phyloP scores from a whole-genome alignment of 2,113 vertebrate species.

The Nansenia antarctica region DNA sequence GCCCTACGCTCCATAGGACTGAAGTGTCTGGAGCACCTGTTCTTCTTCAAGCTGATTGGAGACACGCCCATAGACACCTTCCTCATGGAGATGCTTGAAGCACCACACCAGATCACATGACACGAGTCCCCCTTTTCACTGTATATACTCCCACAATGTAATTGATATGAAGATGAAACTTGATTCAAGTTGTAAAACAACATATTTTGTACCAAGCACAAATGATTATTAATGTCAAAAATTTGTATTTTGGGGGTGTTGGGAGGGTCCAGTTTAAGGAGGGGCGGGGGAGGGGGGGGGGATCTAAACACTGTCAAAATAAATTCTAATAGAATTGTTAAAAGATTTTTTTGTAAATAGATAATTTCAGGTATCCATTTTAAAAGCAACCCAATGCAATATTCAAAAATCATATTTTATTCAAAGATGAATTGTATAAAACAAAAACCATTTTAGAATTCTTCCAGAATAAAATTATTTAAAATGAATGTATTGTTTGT shows the following conservation, averaged over 20 bases:
- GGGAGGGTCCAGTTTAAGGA: slow-evolving; percentile 6
- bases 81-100: slow-evolving; percentile 98
- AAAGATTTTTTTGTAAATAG: slow-evolving; percentile 76
- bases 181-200: slow-evolving; percentile 65
- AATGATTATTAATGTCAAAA: slow-evolving; percentile 48
- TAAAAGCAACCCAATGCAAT: slow-evolving; percentile 66
- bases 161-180: slow-evolving; percentile 63
- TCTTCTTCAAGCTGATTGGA: slow-evolving; percentile 97
- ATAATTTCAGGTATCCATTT: slow-evolving; percentile 67
- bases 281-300: not conserved
- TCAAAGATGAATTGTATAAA: slow-evolving; percentile 67
- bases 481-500: slow-evolving; percentile 47
- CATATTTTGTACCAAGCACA: slow-evolving; percentile 73
- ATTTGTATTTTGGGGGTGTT: slow-evolving; percentile 35
- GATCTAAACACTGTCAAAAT: slow-evolving; percentile 39
- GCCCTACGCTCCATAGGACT: slow-evolving; percentile 92
- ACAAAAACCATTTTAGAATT: slow-evolving; percentile 63
- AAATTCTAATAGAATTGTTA: slow-evolving; percentile 67
- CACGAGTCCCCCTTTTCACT: slow-evolving; percentile 48
- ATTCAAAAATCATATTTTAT: slow-evolving; percentile 75
- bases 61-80: slow-evolving; percentile 98
- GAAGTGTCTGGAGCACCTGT: slow-evolving; percentile 95
- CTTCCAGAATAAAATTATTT: slow-evolving; percentile 78
- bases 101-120: slow-evolving; percentile 94
- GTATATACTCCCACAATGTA: slow-evolving; percentile 68